These are phyloP conservation scores for Xiphophorus birchmanni DNA, from an alignment of 2,797 vertebrate species.

Conservation along the genomic window DNA sequence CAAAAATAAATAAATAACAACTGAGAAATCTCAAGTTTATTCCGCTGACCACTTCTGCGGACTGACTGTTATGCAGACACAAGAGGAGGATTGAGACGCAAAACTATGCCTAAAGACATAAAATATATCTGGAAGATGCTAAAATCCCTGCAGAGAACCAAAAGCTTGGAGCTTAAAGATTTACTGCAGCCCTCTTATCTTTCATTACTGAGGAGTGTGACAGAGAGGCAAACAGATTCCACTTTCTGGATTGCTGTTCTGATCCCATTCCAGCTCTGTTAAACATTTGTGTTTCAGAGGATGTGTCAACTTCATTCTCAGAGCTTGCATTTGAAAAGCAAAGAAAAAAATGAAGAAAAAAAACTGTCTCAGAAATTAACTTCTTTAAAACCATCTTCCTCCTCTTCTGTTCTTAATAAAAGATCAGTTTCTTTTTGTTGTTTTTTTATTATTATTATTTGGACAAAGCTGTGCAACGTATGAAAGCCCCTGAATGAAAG, in stretches of 20 bases:
- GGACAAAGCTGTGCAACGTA: conserved; percentile 79
- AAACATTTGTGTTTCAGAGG: conserved; percentile 76
- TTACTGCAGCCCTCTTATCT: conserved; percentile 81
- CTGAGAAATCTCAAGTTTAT: conserved; percentile 48
- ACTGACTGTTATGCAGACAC: conserved; percentile 51
- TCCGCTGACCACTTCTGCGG: conserved; percentile 53
- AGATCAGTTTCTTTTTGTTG: conserved; percentile 78
- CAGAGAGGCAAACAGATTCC: conserved; percentile 78
- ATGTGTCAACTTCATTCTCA: conserved; percentile 70
- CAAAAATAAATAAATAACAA: conserved; percentile 29
- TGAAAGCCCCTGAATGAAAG: conserved; percentile 82
- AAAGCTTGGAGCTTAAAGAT: conserved; percentile 81
- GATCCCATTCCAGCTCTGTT: conserved; percentile 81
- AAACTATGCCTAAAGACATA: conserved; percentile 65
- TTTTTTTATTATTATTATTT: conserved; percentile 66
- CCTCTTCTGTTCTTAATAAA: conserved; percentile 77
- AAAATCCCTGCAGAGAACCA: conserved; percentile 80
- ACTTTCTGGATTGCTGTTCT: conserved; percentile 79
- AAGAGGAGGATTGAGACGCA: conserved; percentile 47
- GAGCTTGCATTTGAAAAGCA: conserved; percentile 64
- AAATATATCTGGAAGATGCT: conserved; percentile 78
- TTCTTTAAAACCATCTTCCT: conserved; percentile 81
- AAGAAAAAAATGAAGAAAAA: conserved; percentile 45
- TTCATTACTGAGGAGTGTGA: conserved; percentile 77
- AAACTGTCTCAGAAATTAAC: conserved; percentile 74